phyloP scores from a whole-genome alignment of 2,888 invertebrate species.

The Stenchaetothrips biformis region DNA sequence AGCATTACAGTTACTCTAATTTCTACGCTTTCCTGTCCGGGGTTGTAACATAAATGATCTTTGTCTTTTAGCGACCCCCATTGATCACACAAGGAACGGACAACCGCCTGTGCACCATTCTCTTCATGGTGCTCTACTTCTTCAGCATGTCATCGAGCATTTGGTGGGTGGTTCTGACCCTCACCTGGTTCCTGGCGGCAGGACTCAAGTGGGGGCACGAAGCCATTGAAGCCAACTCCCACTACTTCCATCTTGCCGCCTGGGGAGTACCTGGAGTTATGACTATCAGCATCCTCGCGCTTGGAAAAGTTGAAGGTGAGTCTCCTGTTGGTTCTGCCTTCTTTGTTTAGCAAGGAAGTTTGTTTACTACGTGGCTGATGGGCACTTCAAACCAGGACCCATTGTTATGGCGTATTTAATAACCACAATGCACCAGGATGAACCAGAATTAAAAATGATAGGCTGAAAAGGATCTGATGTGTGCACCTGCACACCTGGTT shows the following conservation, averaged over 20 bases:
- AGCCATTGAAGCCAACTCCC: constrained; percentile 94
- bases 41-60: no score
- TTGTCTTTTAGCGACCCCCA: constrained; percentile 47
- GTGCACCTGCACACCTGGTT: not conserved
- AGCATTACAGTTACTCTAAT: no score
- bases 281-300: constrained; percentile 89
- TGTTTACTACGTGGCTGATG: not conserved
- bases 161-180: constrained; percentile 95
- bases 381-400: not conserved
- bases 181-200: constrained; percentile 95
- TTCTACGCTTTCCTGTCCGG: constrained; percentile 45
- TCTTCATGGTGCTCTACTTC: constrained; percentile 94
- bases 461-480: not conserved
- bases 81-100: constrained; percentile 80
- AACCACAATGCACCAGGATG: no score
- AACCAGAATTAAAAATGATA: not conserved
- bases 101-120: constrained; percentile 79
- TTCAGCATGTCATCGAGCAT: constrained; percentile 95
- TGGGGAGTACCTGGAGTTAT: constrained; percentile 96
- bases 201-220: constrained; percentile 98
- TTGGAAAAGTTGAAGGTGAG: constrained; percentile 93
- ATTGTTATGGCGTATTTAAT: no score
- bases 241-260: constrained; percentile 95
- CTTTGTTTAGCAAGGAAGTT: not conserved
- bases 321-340: constrained; percentile 34